Conservation (phyloP, 1,140 invertebrate species). For the Mactra quadrangularis region DNA sequence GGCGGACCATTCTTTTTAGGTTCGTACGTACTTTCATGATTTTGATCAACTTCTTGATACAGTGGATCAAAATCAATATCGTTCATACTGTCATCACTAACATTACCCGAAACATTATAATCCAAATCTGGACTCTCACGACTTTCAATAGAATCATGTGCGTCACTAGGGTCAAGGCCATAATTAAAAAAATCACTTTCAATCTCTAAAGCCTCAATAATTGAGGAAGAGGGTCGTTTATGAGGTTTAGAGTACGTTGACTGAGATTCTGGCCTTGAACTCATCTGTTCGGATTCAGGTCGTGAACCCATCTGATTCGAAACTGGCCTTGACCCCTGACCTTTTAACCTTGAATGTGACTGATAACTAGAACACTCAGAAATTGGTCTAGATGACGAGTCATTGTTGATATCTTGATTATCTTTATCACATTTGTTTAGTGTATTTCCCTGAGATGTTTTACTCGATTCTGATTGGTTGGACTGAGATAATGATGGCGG, state of each 20-base stretch:
- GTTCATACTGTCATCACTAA: constrained; percentile 73
- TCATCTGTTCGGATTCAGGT: constrained; percentile 59
- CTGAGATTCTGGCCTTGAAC: constrained; percentile 30
- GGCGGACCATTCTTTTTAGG: constrained; percentile 76
- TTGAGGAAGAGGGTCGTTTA: constrained; percentile 66
- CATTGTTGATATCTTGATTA: constrained; percentile 3
- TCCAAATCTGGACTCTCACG: constrained; percentile 43
- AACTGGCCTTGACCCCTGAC: constrained; percentile 59
- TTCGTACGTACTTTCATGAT: constrained; percentile 79
- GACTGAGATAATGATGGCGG: constrained; percentile 43
- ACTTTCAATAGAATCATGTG: background rate
- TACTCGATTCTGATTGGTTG: constrained; percentile 33
- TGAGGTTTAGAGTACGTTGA: constrained; percentile 47
- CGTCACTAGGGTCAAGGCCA: constrained; percentile 42
- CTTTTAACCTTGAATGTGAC: constrained; percentile 43
- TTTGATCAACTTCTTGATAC: constrained; percentile 77
- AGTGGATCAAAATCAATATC: constrained; percentile 74
- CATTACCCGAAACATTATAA: constrained; percentile 56
- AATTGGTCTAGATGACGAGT: constrained; percentile 47
- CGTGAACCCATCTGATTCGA: constrained; percentile 57
- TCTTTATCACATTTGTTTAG: constrained; percentile 14
- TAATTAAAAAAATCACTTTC: constrained; percentile 63
- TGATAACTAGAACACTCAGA: constrained; percentile 59
- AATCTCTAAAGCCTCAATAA: constrained; percentile 70
- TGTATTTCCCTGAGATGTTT: constrained; percentile 47